Conservation (phyloP, 2,113 vertebrate species). For the Hyperoodon ampullatus region DNA sequence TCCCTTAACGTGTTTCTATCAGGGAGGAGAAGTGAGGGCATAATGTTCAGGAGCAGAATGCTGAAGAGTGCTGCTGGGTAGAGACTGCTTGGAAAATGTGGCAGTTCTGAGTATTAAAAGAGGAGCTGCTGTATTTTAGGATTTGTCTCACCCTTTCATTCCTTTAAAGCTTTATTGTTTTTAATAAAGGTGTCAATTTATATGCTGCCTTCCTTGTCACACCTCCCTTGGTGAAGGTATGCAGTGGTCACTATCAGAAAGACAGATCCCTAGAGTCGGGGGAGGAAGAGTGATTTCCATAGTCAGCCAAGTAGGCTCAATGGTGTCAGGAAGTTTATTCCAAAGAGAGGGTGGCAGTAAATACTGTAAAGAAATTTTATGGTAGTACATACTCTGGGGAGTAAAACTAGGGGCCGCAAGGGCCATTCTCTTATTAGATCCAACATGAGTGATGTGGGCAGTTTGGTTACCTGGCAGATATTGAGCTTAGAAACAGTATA, state of each 20-base stretch:
- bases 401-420: neutral
- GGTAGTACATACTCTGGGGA: neutral
- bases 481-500: constrained; percentile 47
- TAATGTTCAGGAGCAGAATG: neutral
- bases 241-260: neutral
- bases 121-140: neutral
- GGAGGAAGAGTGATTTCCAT: neutral
- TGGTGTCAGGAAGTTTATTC: constrained; percentile 11
- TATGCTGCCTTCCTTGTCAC: neutral
- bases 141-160: neutral
- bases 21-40: neutral
- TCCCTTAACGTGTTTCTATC: neutral
- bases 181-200: constrained; percentile 24
- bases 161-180: neutral
- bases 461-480: constrained; percentile 58
- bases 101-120: neutral
- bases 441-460: constrained; percentile 10
- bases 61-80: neutral
- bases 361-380: neutral
- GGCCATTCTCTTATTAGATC: neutral
- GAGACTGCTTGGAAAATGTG: neutral
- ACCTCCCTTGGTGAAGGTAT: neutral
- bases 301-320: neutral
- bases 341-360: neutral
- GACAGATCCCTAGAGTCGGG: neutral